These are phyloP conservation scores for Lysandra coridon DNA, from an alignment of 2,888 invertebrate species.

Conservation along the genomic window DNA sequence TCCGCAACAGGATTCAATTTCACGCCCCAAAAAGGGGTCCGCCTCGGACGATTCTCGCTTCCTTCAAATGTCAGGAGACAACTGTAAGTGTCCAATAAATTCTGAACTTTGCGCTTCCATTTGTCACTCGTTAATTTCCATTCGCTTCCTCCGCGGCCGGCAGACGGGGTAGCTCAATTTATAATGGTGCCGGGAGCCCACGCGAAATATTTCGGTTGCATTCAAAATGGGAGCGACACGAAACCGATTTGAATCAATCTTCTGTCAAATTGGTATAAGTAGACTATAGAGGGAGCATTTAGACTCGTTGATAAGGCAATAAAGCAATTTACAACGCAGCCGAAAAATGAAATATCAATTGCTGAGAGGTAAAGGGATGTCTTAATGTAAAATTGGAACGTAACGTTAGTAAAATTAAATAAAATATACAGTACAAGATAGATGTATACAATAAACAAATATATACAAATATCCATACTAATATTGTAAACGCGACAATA, in stretches of 20 bases:
- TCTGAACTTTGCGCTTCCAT: constrained; percentile 56
- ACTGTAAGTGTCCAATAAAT: constrained; percentile 57
- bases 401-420: neutral
- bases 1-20: constrained; percentile 80
- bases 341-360: neutral
- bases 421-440: neutral
- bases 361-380: neutral
- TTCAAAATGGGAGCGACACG: constrained; percentile 64
- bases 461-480: neutral
- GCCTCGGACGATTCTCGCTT: constrained; percentile 65
- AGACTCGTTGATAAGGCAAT: constrained; percentile 38
- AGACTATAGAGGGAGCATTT: constrained; percentile 34
- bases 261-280: constrained; percentile 68
- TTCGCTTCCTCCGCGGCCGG: constrained; percentile 41
- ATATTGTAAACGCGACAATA: too few relatives aligned
- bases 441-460: neutral
- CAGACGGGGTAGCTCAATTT: constrained; percentile 52
- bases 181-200: constrained; percentile 59
- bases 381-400: neutral
- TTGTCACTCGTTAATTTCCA: constrained; percentile 43
- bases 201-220: constrained; percentile 72
- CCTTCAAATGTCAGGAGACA: constrained; percentile 73
- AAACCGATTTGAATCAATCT: constrained; percentile 74
- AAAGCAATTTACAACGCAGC: constrained; percentile 32
- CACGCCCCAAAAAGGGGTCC: constrained; percentile 76